phyloP scores from a whole-genome alignment of 1,140 invertebrate species.

The Pentalonia nigronervosa region DNA sequence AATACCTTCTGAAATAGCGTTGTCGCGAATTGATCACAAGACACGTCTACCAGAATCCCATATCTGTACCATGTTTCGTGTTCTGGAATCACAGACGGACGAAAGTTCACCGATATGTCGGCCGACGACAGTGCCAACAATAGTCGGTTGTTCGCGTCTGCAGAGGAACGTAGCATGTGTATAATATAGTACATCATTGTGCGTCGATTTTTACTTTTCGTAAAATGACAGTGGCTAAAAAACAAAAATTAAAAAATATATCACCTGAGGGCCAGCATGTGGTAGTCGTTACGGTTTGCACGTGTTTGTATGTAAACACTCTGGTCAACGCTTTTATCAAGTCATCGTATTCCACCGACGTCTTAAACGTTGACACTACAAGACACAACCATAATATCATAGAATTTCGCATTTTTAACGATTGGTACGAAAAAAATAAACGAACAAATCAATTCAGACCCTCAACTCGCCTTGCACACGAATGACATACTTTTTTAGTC shows the following conservation, averaged over 20 bases:
- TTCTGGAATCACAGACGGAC: not conserved
- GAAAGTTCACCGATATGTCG: not conserved
- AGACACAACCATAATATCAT: not conserved
- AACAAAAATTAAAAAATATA: not conserved
- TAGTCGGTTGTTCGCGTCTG: not conserved
- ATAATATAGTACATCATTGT: too few relatives aligned
- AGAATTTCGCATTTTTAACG: not conserved
- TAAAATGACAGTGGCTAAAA: not conserved
- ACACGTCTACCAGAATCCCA: constrained; percentile 27
- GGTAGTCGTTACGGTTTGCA: not conserved
- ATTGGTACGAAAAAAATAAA: not conserved
- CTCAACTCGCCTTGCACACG: not conserved
- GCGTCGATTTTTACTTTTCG: too few relatives aligned
- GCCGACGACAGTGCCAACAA: not conserved
- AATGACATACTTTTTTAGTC: not conserved
- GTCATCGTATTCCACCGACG: not conserved
- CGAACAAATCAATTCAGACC: not conserved
- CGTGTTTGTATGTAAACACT: not conserved
- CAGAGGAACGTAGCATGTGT: too few relatives aligned
- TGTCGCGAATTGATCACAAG: not conserved
- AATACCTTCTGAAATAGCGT: not conserved
- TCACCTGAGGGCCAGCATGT: constrained; percentile 30
- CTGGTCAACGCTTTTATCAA: not conserved
- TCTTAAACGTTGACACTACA: too few relatives aligned
- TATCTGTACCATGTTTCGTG: constrained; percentile 21